Evolutionary conservation across 1,140 invertebrate genomes (phyloP).

Genomic region (Aphelenchoides fujianensis): DNA sequence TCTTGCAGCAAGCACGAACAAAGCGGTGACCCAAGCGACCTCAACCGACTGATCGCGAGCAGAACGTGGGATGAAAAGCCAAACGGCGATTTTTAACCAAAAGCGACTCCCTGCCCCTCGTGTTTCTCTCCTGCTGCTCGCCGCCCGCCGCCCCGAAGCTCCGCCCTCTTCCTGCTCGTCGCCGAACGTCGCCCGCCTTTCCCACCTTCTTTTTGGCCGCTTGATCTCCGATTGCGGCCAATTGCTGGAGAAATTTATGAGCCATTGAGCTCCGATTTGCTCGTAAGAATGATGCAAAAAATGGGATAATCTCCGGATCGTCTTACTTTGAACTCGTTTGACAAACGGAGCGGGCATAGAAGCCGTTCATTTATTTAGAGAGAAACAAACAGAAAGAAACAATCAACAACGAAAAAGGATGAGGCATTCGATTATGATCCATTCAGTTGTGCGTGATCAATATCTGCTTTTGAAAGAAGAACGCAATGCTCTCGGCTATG

Average conservation of each 20-base stretch:
- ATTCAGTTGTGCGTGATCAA: too few relatives aligned
- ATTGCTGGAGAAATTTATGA: too few relatives aligned
- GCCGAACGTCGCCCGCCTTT: not conserved
- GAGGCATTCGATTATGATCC: too few relatives aligned
- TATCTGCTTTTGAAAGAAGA: conserved; percentile 30
- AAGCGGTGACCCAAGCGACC: not conserved
- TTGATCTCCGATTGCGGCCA: too few relatives aligned
- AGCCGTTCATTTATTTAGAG: too few relatives aligned
- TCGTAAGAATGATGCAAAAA: not conserved
- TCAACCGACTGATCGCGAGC: not conserved
- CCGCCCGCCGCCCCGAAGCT: too few relatives aligned
- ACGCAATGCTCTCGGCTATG: conserved; percentile 27
- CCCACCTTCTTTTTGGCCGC: not conserved
- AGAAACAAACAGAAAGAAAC: not conserved
- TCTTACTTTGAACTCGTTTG: too few relatives aligned
- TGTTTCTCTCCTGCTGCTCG: not conserved
- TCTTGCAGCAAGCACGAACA: not conserved
- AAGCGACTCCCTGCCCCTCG: not conserved
- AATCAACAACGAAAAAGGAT: conserved; percentile 1
- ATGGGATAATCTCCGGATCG: too few relatives aligned
- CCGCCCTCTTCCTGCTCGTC: conserved; percentile 1
- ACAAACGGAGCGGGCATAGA: too few relatives aligned
- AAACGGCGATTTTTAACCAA: not conserved
- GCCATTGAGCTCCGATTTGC: not conserved
- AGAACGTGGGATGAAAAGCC: not conserved